These are phyloP conservation scores for Stichopus horrens DNA, from an alignment of 53 echinoderm and acorn worm genomes.

Conservation along the genomic window DNA sequence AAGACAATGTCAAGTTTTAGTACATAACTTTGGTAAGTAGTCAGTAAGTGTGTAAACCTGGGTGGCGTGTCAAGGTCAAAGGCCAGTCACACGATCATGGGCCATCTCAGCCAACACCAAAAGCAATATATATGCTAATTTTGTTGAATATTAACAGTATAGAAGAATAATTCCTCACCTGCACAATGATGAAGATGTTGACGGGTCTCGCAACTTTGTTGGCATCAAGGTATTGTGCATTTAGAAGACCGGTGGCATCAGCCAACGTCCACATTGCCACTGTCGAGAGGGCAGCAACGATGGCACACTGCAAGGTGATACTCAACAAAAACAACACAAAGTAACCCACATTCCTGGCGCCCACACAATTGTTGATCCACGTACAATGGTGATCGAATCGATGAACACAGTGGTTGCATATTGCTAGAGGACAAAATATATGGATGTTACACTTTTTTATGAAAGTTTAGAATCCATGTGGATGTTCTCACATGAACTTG, in stretches of 20 bases:
- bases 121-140: not conserved
- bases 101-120: no score
- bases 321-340: constrained; percentile 63
- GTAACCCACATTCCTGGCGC: constrained; percentile 82
- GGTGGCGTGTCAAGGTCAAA: no score
- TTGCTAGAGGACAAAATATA: constrained; percentile 46
- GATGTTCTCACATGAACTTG: no score
- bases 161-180: constrained; percentile 59
- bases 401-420: constrained; percentile 83
- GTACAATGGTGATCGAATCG: constrained; percentile 95
- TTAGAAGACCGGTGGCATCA: constrained; percentile 58
- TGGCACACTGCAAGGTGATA: constrained; percentile 52
- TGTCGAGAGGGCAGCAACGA: constrained; percentile 55
- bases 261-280: constrained; percentile 53
- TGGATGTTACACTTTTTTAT: not conserved
- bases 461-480: not conserved
- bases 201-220: constrained; percentile 69
- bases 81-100: no score
- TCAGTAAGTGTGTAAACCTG: no score
- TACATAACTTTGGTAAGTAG: no score
- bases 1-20: no score
- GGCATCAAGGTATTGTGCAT: constrained; percentile 69
- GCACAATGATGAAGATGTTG: constrained; percentile 63
- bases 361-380: constrained; percentile 90
- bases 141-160: not conserved